Evolutionary conservation across 2,888 invertebrate genomes (phyloP).

Genomic region (Anarsia innoxiella): DNA sequence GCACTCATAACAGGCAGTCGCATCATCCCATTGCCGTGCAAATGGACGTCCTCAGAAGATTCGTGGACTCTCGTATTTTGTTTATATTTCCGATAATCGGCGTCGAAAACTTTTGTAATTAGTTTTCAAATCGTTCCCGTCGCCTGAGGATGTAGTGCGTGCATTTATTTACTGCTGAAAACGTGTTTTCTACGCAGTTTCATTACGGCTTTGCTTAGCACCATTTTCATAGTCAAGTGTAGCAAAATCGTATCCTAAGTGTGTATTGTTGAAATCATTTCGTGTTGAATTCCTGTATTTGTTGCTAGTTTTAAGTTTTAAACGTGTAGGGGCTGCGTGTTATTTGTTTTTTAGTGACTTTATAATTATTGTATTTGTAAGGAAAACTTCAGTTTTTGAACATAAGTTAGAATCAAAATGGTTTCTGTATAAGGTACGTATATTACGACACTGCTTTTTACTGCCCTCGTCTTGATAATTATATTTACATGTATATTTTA

Average conservation of each 20-base stretch:
- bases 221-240: too few species aligned
- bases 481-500: conserved; percentile 1
- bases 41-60: conserved; percentile 68
- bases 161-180: conserved; percentile 43
- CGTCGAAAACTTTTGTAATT: conserved; percentile 67
- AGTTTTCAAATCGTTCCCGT: conserved; percentile 56
- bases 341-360: conserved; percentile 41
- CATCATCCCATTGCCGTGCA: conserved; percentile 58
- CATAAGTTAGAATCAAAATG: conserved; percentile 19
- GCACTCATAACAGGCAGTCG: conserved; percentile 63
- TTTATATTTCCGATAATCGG: conserved; percentile 70
- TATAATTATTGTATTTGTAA: conserved; percentile 9
- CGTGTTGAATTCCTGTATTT: conserved; percentile 32
- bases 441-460: conserved; percentile 11
- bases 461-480: conserved; percentile 11
- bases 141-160: conserved; percentile 59
- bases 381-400: background rate
- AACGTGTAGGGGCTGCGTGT: conserved; percentile 30
- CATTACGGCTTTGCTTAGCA: conserved; percentile 38
- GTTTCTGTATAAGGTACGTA: conserved; percentile 24
- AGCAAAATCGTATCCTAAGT: too few species aligned
- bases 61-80: conserved; percentile 61
- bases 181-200: conserved; percentile 48
- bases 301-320: conserved; percentile 37
- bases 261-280: too few species aligned